Base-by-base conservation (phyloP, 2,797 vertebrate species). In the Hippopotamyrus pictus region DNA sequence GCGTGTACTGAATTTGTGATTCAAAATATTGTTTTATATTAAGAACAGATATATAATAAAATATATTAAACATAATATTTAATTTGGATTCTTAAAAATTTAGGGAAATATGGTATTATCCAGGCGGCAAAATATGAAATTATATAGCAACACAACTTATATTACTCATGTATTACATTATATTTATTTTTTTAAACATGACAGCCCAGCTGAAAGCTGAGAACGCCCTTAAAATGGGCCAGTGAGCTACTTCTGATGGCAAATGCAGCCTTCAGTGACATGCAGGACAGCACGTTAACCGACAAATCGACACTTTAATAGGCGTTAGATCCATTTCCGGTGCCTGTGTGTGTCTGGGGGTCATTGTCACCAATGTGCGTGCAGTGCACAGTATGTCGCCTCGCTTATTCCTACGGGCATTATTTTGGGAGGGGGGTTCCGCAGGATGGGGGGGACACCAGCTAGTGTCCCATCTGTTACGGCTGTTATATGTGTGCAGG, bases 21-120 rank as follows among this genome's bases (percentile, higher is more conserved):
- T 88, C 33, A 88, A 88, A 82, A 82, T 88, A 51, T 88, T 59
- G 44, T 73, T 82, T 88, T 88, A 83, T 88, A 88, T 83, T n/a
- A 53, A 82, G 76, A 83, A 50, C 14, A 29, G 14, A 83, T 29
- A 88, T 37, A 88, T 79, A 46, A 82, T 51, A 17, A 46, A 25
- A 51, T 29, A 73, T 73, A 73, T 33, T 29, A 73, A 17, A 73
- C 4, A 5, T 54, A 76, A 79, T 79, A 79, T 79, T 46, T n/a
- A n/a, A 79, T 79, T 79, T 44, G 73, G 73, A 79, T 79, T 44
- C 37, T 44, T 41, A 46, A 79, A 79, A 46, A 79, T 19, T 1
- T 7, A n/a, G 37, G 73, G 37, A 79, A 19, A 79, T 79, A 46
- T 44, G 33, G 37, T n/a, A n/a, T 79, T 79, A 79, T 46, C 37